Conservation (phyloP, 1,140 invertebrate genomes). For the Drosophila carrolli region DNA sequence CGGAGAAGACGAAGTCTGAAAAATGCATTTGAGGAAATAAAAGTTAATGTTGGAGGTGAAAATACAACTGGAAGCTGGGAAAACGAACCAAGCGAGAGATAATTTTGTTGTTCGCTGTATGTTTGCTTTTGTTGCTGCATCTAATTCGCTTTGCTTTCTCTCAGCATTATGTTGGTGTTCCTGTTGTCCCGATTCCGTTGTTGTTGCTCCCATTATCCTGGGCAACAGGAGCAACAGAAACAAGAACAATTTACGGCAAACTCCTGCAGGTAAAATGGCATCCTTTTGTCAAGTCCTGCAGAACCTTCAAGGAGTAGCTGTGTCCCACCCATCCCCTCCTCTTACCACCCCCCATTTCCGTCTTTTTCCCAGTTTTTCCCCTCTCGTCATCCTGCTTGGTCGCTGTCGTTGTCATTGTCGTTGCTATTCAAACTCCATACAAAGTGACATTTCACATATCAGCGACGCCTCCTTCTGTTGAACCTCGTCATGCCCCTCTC, state of each 20-base stretch:
- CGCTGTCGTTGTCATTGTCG: slow-evolving; percentile 62
- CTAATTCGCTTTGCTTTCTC: slow-evolving; percentile 71
- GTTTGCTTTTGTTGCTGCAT: slow-evolving; percentile 49
- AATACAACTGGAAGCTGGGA: slow-evolving; percentile 46
- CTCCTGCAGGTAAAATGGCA: slow-evolving; percentile 73
- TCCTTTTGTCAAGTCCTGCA: slow-evolving; percentile 74
- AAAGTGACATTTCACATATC: slow-evolving; percentile 83
- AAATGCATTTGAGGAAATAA: slow-evolving; percentile 72
- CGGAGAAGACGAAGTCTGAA: slow-evolving; percentile 16
- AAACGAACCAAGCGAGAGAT: slow-evolving; percentile 57
- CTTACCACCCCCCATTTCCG: background rate
- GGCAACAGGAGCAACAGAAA: slow-evolving; percentile 44
- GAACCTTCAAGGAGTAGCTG: slow-evolving; percentile 35
- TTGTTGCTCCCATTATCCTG: slow-evolving; percentile 51
- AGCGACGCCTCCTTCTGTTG: slow-evolving; percentile 39
- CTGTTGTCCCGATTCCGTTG: slow-evolving; percentile 5
- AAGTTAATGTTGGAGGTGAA: slow-evolving; percentile 73
- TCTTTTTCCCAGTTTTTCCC: slow-evolving; percentile 13
- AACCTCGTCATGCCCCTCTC: background rate
- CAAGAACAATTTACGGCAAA: slow-evolving; percentile 71
- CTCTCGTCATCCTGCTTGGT: slow-evolving; percentile 32
- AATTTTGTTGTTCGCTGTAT: slow-evolving; percentile 52
- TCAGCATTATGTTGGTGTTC: slow-evolving; percentile 58
- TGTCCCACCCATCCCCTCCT: background rate
- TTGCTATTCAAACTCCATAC: slow-evolving; percentile 76